Base-by-base conservation (phyloP, 2,888 invertebrate genomes). In the Mesodorylaimus sp. region DNA sequence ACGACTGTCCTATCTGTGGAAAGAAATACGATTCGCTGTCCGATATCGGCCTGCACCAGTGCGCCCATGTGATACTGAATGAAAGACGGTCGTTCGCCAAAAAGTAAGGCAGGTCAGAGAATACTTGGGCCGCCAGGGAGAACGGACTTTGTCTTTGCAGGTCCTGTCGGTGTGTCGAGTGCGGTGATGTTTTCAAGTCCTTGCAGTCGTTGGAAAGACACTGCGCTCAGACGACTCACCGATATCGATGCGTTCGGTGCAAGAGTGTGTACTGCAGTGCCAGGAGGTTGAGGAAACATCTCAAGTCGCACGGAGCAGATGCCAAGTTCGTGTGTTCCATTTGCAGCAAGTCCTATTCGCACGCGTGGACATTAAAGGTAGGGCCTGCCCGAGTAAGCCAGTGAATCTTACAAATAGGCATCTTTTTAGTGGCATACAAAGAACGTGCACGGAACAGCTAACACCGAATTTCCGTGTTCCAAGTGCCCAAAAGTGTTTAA, bases 41-140 rank as follows among this genome's bases (percentile, higher is more conserved):
- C 3, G 37, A 47, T 3, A 32, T 47, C 37, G 47, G 47, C 23
- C 19, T 21, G 3, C 47, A 47, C 19, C 47, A 47, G 25, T 21
- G n/a, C n/a, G n/a, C n/a, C n/a, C n/a, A n/a, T n/a, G n/a, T n/a
- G n/a, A n/a, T n/a, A n/a, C n/a, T n/a, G n/a, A n/a, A n/a, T n/a
- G n/a, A n/a, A n/a, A n/a, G n/a, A n/a, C n/a, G n/a, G n/a, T n/a
- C n/a, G n/a, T n/a, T n/a, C n/a, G n/a, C n/a, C n/a, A n/a, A n/a
- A n/a, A n/a, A n/a, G n/a, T n/a, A n/a, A n/a, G n/a, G n/a, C n/a
- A n/a, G n/a, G n/a, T 23, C 37, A 24, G 13, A 3, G 25, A 47
- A 3, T n/a, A 19, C 28, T 26, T n/a, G 24, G 23, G 25, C 3
- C 13, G 16, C 24, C 24, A 25, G 25, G 23, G 7, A 44, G 19